A percentile compares a stretch with the other conserved stretches of the same genome.
These are phyloP conservation scores for Megaceryle maxima DNA, from an alignment of 2,113 vertebrate genomes.

Conservation along the genomic window DNA sequence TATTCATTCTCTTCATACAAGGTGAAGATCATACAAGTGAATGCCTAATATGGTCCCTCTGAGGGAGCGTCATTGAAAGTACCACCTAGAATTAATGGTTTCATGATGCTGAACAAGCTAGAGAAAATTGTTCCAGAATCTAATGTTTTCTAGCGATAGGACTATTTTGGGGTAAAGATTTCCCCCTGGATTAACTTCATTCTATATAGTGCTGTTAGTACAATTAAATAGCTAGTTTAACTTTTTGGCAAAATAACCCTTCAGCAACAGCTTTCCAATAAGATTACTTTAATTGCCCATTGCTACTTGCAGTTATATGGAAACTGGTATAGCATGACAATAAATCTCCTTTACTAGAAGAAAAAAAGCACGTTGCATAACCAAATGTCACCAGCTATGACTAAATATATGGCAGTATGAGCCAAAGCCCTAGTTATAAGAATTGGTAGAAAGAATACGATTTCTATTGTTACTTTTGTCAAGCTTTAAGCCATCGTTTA, in stretches of 20 bases:
- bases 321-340: not conserved
- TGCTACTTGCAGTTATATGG: not conserved
- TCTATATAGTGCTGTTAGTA: not conserved
- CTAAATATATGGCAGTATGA: not conserved
- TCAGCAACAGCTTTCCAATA: constrained; percentile 17
- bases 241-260: constrained; percentile 13
- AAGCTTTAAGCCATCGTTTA: not conserved
- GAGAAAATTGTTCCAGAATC: constrained; percentile 1
- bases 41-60: constrained; percentile 71
- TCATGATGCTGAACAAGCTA: constrained; percentile 34
- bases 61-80: constrained; percentile 46
- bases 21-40: constrained; percentile 72
- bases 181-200: not conserved
- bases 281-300: not conserved
- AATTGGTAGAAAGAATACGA: not conserved
- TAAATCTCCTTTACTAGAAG: not conserved
- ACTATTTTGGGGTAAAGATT: constrained; percentile 26
- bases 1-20: constrained; percentile 81
- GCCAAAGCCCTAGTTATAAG: not conserved
- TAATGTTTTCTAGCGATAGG: constrained; percentile 3
- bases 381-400: not conserved
- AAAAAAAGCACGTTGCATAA: not conserved
- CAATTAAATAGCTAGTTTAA: constrained; percentile 1
- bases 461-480: not conserved
- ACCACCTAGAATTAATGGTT: constrained; percentile 66